These are phyloP conservation scores for Phoxinus dragarum DNA, from an alignment of 2,797 vertebrate genomes.

Conservation along the genomic window DNA sequence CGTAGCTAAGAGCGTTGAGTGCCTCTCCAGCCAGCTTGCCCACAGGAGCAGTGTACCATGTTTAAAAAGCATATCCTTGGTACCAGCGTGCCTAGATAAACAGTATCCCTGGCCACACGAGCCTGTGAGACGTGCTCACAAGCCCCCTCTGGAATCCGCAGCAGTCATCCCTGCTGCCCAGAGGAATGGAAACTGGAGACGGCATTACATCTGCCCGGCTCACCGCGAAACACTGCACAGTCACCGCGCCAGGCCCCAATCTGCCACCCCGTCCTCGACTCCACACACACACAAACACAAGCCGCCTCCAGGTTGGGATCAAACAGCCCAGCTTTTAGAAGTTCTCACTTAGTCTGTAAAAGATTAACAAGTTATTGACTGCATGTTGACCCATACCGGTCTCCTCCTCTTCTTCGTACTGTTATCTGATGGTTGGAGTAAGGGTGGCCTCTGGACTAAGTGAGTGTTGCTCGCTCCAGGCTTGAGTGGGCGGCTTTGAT, in stretches of 20 bases:
- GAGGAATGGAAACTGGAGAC: slow-evolving; percentile 46
- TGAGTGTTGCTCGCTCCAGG: slow-evolving; percentile 65
- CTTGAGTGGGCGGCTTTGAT: slow-evolving; percentile 70
- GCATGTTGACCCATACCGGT: slow-evolving; percentile 58
- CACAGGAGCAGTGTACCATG: slow-evolving; percentile 52
- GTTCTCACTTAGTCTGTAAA: slow-evolving; percentile 63
- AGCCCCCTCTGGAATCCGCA: slow-evolving; percentile 49
- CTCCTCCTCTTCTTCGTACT: slow-evolving; percentile 53
- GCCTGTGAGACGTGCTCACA: slow-evolving; percentile 28
- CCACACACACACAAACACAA: slow-evolving; percentile 29
- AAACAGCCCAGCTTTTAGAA: slow-evolving; percentile 61
- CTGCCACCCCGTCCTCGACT: slow-evolving; percentile 24
- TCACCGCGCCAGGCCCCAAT: slow-evolving; percentile 41
- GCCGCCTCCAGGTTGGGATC: slow-evolving; percentile 53
- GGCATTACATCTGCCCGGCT: slow-evolving; percentile 31
- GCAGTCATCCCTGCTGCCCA: slow-evolving; percentile 43
- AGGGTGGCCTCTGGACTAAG: slow-evolving; percentile 65
- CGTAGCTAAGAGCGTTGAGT: slow-evolving; percentile 64
- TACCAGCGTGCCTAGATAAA: slow-evolving; percentile 57
- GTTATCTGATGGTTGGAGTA: slow-evolving; percentile 62
- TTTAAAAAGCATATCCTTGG: slow-evolving; percentile 55
- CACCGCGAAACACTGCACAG: slow-evolving; percentile 38
- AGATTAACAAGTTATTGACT: slow-evolving; percentile 69
- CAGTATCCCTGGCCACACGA: slow-evolving; percentile 49
- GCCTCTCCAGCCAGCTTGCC: slow-evolving; percentile 48